Conservation (phyloP, 2,888 invertebrate species). For the Carpatolechia fugitivella region DNA sequence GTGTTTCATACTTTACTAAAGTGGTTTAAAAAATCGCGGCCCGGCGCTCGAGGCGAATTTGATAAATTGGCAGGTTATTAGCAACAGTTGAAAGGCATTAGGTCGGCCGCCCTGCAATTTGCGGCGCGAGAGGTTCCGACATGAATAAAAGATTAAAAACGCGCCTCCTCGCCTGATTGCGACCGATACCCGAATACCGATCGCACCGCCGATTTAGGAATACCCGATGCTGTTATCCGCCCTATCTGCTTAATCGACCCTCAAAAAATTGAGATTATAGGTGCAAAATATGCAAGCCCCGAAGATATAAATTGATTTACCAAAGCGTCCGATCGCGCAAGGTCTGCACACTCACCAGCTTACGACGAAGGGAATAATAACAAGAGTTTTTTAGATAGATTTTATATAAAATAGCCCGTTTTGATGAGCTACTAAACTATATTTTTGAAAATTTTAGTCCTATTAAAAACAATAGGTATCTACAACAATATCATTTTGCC, state of each 20-base stretch:
- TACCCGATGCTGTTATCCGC: constrained; percentile 38
- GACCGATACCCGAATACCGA: constrained; percentile 53
- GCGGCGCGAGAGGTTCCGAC: constrained; percentile 55
- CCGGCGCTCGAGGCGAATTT: constrained; percentile 60
- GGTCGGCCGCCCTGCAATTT: constrained; percentile 76
- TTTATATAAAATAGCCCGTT: too few species aligned
- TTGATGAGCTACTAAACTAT: too few species aligned
- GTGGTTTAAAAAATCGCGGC: constrained; percentile 43
- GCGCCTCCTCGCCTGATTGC: constrained; percentile 59
- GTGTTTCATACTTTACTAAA: too few species aligned
- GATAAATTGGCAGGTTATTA: constrained; percentile 80
- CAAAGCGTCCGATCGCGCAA: constrained; percentile 13
- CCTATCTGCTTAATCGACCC: constrained; percentile 38
- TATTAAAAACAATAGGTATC: too few species aligned
- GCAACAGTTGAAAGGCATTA: constrained; percentile 80
- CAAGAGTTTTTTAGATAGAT: too few species aligned
- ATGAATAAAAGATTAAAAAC: constrained; percentile 74
- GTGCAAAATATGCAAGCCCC: constrained; percentile 13
- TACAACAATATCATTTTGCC: too few species aligned
- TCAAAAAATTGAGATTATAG: constrained; percentile 32
- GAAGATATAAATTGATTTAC: constrained; percentile 26
- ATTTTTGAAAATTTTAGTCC: too few species aligned
- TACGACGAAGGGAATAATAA: not conserved
- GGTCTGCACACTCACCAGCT: not conserved
- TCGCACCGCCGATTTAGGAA: constrained; percentile 47